Conservation (phyloP, 2,797 vertebrate species). For the Pelodytes ibericus region DNA sequence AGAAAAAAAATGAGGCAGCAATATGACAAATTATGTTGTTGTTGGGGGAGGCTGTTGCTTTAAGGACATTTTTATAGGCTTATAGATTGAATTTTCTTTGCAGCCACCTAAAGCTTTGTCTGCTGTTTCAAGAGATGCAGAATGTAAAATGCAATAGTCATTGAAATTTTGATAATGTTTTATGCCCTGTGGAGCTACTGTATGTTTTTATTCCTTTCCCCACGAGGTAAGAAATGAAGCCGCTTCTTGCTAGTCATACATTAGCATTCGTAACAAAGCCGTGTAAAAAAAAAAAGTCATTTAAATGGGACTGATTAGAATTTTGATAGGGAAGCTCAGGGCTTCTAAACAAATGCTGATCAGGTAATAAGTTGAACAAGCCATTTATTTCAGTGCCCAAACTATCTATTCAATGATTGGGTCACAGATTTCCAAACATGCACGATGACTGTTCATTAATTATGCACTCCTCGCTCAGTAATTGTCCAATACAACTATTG, state of each 20-base stretch:
- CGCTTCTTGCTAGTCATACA: constrained; percentile 65
- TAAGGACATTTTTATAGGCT: constrained; percentile 24
- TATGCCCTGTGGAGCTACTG: constrained; percentile 62
- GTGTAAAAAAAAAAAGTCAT: constrained; percentile 57
- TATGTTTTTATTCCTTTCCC: constrained; percentile 67
- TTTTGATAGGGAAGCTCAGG: constrained; percentile 64
- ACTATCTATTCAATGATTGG: constrained; percentile 60
- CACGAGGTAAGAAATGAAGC: constrained; percentile 65
- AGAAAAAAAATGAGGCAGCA: neutral
- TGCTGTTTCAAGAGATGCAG: constrained; percentile 43
- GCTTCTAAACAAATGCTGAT: constrained; percentile 64
- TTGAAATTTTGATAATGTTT: constrained; percentile 62
- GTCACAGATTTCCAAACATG: constrained; percentile 61
- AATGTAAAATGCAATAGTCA: constrained; percentile 63
- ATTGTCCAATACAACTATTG: constrained; percentile 63
- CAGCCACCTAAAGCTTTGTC: constrained; percentile 56
- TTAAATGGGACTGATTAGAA: constrained; percentile 64
- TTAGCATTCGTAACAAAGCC: constrained; percentile 67
- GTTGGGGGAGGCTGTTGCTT: constrained; percentile 10
- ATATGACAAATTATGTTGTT: neutral
- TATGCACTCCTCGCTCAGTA: constrained; percentile 58
- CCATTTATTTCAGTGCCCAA: constrained; percentile 62
- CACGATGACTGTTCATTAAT: constrained; percentile 60
- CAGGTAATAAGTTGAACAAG: constrained; percentile 65
- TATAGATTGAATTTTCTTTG: constrained; percentile 43